Base-by-base conservation (phyloP, 2,113 vertebrate species). In the Mobula hypostoma region DNA sequence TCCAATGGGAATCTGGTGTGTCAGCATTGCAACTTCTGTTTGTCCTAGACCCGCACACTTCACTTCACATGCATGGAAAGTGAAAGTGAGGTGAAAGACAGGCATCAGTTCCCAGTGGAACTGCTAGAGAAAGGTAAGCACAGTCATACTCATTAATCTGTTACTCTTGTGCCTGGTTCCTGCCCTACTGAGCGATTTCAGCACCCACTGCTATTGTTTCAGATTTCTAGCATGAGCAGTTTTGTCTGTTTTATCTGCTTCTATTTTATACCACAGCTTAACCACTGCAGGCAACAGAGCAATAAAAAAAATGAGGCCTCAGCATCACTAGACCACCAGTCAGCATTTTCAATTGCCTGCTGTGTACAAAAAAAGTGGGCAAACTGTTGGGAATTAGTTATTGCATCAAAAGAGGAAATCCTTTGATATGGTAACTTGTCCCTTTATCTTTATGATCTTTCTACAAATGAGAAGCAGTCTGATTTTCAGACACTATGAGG, bases 401-500 rank as follows among this genome's bases (percentile, higher is more conserved):
- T 58, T 88, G 58, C 29, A 66, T 68, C 85, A 90, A 68, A 90
- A 66, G 85, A 66, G 85, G 29, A 90, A 90, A 90, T 90, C 85
- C 85, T 90, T 90, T 90, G 85, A 90, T 90, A 90, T 90, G 85
- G 61, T 90, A 90, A 68, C 85, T 90, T 66, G 63, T 66, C 85
- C 85, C 85, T 90, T 90, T 90, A 90, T 90, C 85, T 90, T 66
- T 90, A 66, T 66, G 85, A 90, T 66, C 85, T 66, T 68, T 66
- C 63, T 90, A 90, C 29, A 90, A 90, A 90, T 32, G 61, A 17
- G 85, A 66, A 90, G 63, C 85, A 36, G 85, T 66, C 83, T 88
- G 85, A 66, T 90, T 90, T 90, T 68, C 85, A 90, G 61, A 68
- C 61, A 66, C 85, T 19, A 61, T 36, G 85, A 90, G 85, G 85